Conservation (phyloP, 2,888 invertebrate genomes). For the Iselma pallidipennis region DNA sequence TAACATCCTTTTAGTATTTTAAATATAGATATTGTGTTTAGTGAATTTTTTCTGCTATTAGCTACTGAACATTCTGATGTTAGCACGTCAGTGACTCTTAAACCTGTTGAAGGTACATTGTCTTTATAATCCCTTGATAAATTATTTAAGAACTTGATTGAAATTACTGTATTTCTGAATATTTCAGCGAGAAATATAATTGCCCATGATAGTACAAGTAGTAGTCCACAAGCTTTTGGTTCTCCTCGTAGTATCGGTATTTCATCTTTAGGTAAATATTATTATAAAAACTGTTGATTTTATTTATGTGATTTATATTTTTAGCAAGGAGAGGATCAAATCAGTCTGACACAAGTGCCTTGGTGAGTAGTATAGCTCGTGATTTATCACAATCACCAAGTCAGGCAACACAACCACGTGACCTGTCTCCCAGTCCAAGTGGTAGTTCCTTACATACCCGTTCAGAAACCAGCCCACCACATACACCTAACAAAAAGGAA, state of each 20-base stretch:
- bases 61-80: slow-evolving; percentile 16
- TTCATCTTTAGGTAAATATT: slow-evolving; percentile 60
- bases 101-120: too few species aligned
- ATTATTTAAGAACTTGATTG: background rate
- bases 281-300: background rate
- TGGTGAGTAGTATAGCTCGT: slow-evolving; percentile 64
- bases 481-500: slow-evolving; percentile 56
- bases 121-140: background rate
- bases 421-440: slow-evolving; percentile 61
- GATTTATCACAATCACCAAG: slow-evolving; percentile 66
- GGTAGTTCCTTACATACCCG: slow-evolving; percentile 60
- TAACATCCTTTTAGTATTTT: slow-evolving; percentile 8
- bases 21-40: slow-evolving; percentile 17
- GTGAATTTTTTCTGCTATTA: slow-evolving; percentile 12
- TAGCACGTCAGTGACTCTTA: too few species aligned
- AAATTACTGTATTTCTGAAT: background rate
- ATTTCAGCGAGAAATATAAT: slow-evolving; percentile 31
- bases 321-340: slow-evolving; percentile 61
- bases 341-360: slow-evolving; percentile 65
- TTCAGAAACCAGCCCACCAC: slow-evolving; percentile 59
- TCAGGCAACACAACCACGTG: slow-evolving; percentile 58
- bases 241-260: slow-evolving; percentile 62
- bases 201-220: slow-evolving; percentile 57
- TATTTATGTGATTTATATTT: slow-evolving; percentile 37
- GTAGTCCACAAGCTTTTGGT: slow-evolving; percentile 60